Evolutionary conservation across 2,888 invertebrate species (phyloP).

Genomic region (Meiosimyza decipiens): DNA sequence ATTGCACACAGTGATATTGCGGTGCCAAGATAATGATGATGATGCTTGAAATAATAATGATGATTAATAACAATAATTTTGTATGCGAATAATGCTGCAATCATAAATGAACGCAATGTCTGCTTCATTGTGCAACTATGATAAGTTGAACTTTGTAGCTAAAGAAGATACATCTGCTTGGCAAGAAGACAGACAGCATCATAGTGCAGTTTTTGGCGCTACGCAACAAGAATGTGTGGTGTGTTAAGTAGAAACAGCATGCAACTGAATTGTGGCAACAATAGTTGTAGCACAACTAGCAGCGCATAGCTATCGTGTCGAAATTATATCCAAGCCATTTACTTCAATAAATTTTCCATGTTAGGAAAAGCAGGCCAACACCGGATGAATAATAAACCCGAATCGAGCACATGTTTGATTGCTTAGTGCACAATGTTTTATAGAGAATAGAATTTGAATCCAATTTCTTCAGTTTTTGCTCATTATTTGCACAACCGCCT

Average conservation of each 20-base stretch:
- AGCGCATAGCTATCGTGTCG: background rate
- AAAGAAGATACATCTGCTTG: no score
- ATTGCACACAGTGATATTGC: background rate
- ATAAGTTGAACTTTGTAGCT: no score
- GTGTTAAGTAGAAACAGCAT: background rate
- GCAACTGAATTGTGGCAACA: background rate
- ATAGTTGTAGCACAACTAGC: no score
- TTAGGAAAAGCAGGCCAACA: background rate
- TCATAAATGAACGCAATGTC: background rate
- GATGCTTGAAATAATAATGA: background rate
- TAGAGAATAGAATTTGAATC: no score
- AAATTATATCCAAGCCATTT: constrained; percentile 42
- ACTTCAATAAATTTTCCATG: constrained; percentile 32
- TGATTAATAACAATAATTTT: constrained; percentile 13
- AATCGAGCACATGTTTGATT: no score
- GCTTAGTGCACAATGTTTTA: no score
- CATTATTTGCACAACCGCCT: no score
- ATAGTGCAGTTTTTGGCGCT: background rate
- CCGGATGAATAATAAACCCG: no score
- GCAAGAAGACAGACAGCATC: background rate
- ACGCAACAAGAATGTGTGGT: background rate
- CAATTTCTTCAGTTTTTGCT: no score
- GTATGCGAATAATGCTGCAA: background rate
- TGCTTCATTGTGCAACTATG: background rate
- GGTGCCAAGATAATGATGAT: background rate